A percentile compares a stretch with the other conserved stretches of the same genome.
Conservation (phyloP, 1,140 invertebrate species). For the Drosophila virilis region DNA sequence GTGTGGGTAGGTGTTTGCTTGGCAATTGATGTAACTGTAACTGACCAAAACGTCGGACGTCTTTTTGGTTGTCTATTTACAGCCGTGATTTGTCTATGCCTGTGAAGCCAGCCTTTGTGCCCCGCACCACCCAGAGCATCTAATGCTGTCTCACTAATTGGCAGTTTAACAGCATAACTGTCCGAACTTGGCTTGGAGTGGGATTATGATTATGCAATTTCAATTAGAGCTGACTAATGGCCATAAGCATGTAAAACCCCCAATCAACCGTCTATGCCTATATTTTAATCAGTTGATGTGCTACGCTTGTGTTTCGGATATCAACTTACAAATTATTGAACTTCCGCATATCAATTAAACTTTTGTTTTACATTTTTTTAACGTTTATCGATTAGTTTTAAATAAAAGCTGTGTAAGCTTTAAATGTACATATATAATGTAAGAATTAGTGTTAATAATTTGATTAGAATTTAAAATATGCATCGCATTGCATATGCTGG, state of each 20-base stretch:
- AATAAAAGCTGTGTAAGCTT: no score
- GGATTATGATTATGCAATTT: conserved; percentile 70
- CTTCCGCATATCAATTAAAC: not conserved
- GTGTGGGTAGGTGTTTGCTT: conserved; percentile 38
- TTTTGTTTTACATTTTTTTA: no score
- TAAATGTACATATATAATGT: no score
- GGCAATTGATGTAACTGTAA: conserved; percentile 73
- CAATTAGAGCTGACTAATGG: conserved; percentile 66
- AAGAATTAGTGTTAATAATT: no score
- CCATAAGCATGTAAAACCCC: conserved; percentile 1
- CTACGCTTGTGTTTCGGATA: not conserved
- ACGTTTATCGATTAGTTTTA: no score
- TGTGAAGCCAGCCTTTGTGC: conserved; percentile 7
- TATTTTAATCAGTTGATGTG: not conserved
- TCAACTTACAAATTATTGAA: not conserved
- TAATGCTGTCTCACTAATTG: conserved; percentile 63
- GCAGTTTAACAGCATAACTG: conserved; percentile 69
- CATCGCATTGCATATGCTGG: no score
- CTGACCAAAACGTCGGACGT: conserved; percentile 70
- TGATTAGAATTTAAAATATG: no score
- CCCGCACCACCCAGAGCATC: conserved; percentile 1
- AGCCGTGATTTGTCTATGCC: conserved; percentile 63
- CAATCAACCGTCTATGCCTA: not conserved
- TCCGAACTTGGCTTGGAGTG: conserved; percentile 39
- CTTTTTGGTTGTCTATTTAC: conserved; percentile 78